Evolutionary conservation across 2,888 invertebrate species (phyloP), one percentile per base, ranked within the genome.

Genomic region (Tolmerus cingulatus): DNA sequence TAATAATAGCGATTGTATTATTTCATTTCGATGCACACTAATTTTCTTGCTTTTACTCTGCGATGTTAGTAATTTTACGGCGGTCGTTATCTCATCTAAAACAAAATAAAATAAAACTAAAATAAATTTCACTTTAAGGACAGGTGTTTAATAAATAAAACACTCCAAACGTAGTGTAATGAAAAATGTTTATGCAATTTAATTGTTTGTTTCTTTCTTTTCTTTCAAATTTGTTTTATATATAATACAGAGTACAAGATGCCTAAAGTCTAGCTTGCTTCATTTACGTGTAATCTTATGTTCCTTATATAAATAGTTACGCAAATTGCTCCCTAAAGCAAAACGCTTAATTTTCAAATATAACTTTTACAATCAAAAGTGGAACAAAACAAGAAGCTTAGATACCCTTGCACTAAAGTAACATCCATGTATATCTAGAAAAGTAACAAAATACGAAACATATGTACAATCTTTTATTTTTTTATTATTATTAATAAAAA

Each of bases 211-310:
- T 30, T 30, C 30, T 30, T 55, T 55, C 12, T 66, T 9, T 27
- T 7, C 23, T 66, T 66, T 66, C 27, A 76, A 74, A n/a, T 74
- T 74, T 74, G 5, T 14, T 74, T 74, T 76, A 76, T 34, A 27
- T 66, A 40, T 76, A 76, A 76, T 76, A 76, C 76, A 76, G 76
- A 37, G 76, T 76, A 76, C 40, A 76, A 76, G 76, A 37, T 76
- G 76, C 40, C 66, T 66, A 66, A 66, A 27, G 12, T 66, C 66
- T 66, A 66, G 27, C 66, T 66, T 66, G 66, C 66, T 66, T 66
- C 23, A 27, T 66, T 66, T 66, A 66, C 66, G 66, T 23, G 66
- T 66, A 66, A 66, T 66, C 66, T 66, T 66, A 66, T 66, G 66
- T 66, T 66, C 23, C 66, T 66, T 66, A 66, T 66, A 66, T 66